Base-by-base conservation (phyloP, 2,888 invertebrate genomes). In the Diplolepis rosae region DNA sequence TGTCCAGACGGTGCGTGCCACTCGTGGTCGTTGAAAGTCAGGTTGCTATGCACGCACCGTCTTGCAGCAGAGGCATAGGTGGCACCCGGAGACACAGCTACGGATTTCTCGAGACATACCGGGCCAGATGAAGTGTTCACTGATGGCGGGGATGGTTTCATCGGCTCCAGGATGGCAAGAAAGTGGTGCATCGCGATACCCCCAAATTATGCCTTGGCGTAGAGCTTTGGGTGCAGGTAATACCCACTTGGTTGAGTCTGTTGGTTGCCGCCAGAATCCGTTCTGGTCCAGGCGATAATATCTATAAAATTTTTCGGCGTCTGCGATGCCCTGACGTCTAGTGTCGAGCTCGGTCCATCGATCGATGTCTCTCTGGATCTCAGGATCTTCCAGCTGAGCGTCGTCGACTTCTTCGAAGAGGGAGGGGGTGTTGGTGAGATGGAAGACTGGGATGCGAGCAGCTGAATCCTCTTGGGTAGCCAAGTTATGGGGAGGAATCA, bases 1-100 rank as follows among this genome's bases (percentile, higher is more conserved):
- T 11, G 65, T 68, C 70, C 71, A 74, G 1, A 67, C 70, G 4
- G 6, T 30, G 3, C 30, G 30, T 30, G 54, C 15, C 4, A 9
- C 9, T 15, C 18, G 48, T 4, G 48, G 9, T 48, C 4, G 48
- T 9, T 35, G 32, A 6, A 35, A 9, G 4, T 48, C 48, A 9
- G 48, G n/a, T 3, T 6, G 6, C 30, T 5, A 5, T 3, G 48
- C 18, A 4, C 52, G 11, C 1, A 22, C 65, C 28, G 15, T 24
- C 7, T 13, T 45, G 15, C 45, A 45, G 9, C n/a, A 27, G 1
- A 35, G 13, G 2, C 68, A 68, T 1, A 68, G 1, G 1, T 24
- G 22, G 13, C 61, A 68, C 3, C n/a, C n/a, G 1, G 24, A 13
- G 2, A 68, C 32, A 22, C 35, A 35, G 2, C n/a, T 3, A 7